phyloP scores from a whole-genome alignment of 2,113 vertebrate species.

The Podiceps cristatus region DNA sequence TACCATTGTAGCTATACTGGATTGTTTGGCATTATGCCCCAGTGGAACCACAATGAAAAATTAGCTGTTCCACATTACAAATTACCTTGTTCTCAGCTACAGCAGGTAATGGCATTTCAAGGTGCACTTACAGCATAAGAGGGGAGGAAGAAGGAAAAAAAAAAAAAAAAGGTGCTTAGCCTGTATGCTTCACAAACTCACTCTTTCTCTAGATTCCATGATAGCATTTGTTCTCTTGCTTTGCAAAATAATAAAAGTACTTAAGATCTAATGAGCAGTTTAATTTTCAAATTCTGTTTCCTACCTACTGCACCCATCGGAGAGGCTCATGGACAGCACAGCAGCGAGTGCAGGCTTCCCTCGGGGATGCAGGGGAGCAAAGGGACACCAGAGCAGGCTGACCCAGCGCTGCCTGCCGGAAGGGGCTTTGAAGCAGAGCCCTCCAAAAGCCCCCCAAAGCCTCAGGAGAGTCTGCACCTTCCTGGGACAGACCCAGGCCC shows the following conservation, averaged over 20 bases:
- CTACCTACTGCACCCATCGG: accelerated
- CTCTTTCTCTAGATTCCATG: not conserved
- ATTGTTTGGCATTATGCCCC: conserved; percentile 54
- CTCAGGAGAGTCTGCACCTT: accelerated
- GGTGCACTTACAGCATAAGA: not conserved
- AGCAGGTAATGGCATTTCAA: conserved; percentile 74
- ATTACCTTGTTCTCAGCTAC: conserved; percentile 72
- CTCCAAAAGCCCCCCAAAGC: not conserved
- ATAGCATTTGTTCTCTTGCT: not conserved
- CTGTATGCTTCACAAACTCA: not conserved
- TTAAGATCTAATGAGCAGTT: not conserved
- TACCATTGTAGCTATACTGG: not conserved
- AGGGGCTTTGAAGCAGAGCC: not conserved
- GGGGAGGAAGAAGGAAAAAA: not conserved
- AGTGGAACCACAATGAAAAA: conserved; percentile 76
- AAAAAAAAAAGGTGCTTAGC: not conserved
- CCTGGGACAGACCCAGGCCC: not conserved
- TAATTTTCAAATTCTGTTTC: not conserved
- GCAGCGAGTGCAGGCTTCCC: not conserved
- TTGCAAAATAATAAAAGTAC: not conserved
- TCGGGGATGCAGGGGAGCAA: accelerated
- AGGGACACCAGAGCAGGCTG: not conserved
- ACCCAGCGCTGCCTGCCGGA: not conserved
- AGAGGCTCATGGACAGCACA: not conserved
- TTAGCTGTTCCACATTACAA: conserved; percentile 79